Conservation (phyloP, 2,888 invertebrate genomes). For the Drosophila algonquin region DNA sequence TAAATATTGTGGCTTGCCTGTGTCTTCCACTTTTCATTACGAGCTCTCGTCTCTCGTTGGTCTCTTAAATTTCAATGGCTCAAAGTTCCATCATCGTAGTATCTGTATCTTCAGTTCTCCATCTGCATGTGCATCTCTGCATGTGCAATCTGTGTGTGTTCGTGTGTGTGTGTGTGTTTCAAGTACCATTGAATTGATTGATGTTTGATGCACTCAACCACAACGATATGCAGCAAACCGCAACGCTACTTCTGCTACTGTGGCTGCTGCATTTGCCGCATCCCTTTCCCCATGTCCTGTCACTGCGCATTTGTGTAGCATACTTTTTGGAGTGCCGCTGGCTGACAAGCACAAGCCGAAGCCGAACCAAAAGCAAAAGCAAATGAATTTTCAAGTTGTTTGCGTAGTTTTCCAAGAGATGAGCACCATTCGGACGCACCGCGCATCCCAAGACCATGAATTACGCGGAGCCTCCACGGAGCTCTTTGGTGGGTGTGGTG, state of each 20-base stretch:
- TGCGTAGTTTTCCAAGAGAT: slow-evolving; percentile 18
- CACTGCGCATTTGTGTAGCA: slow-evolving; percentile 71
- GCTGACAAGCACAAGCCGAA: slow-evolving; percentile 6
- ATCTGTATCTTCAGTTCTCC: slow-evolving; percentile 21
- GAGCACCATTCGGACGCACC: background rate
- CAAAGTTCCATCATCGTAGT: slow-evolving; percentile 34
- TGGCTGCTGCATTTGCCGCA: background rate
- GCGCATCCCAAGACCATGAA: slow-evolving; percentile 2
- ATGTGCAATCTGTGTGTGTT: slow-evolving; percentile 4
- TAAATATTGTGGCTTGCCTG: slow-evolving; percentile 66
- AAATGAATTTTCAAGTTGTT: slow-evolving; percentile 51
- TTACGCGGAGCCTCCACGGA: slow-evolving; percentile 39
- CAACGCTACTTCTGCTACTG: slow-evolving; percentile 51
- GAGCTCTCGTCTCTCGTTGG: slow-evolving; percentile 17
- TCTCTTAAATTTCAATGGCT: slow-evolving; percentile 52
- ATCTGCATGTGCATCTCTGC: slow-evolving; percentile 22
- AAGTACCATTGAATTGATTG: slow-evolving; percentile 77
- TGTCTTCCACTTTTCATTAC: slow-evolving; percentile 68
- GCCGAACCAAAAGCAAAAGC: slow-evolving; percentile 12
- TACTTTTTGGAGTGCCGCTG: slow-evolving; percentile 57
- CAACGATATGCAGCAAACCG: slow-evolving; percentile 74
- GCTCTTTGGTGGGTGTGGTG: too few relatives aligned
- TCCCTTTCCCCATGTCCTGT: slow-evolving; percentile 26
- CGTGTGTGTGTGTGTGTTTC: slow-evolving; percentile 45
- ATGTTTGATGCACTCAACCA: slow-evolving; percentile 79